phyloP scores from a whole-genome alignment of 23 tunicate genomes.

The Ciona savignyi region DNA sequence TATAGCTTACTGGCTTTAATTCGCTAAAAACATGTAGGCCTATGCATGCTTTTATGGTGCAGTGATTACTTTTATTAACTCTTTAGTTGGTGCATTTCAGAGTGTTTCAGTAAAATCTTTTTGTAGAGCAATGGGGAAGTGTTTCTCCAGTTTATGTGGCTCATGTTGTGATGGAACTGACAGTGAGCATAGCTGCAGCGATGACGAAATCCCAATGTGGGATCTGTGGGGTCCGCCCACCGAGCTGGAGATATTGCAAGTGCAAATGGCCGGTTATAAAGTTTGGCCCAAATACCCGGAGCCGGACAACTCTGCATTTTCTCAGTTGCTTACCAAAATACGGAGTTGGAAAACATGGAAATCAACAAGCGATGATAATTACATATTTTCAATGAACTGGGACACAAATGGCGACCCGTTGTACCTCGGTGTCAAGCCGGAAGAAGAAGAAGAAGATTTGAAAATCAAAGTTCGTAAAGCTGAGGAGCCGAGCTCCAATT shows the following conservation, averaged over 20 bases:
- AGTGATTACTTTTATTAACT: too few species aligned
- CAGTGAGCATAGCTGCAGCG: background rate
- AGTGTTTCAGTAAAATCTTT: too few species aligned
- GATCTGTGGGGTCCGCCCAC: background rate
- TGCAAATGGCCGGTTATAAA: background rate
- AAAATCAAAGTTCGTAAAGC: background rate
- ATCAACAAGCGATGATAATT: background rate
- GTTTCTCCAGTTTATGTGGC: too few species aligned
- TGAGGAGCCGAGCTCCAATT: background rate
- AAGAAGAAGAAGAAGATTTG: background rate
- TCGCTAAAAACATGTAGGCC: too few species aligned
- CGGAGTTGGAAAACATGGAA: background rate
- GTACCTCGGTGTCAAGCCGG: background rate
- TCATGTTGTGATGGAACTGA: too few species aligned
- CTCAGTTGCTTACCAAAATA: background rate
- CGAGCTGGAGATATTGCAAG: background rate
- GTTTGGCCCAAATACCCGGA: background rate
- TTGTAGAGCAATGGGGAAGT: too few species aligned
- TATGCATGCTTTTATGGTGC: too few species aligned
- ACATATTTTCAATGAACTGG: background rate
- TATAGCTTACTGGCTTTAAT: too few species aligned
- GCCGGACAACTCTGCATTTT: background rate
- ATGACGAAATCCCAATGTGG: background rate
- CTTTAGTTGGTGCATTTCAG: too few species aligned
- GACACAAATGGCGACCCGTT: background rate